Conservation (phyloP, 2,113 vertebrate species). For the Nyctibius bracteatus region DNA sequence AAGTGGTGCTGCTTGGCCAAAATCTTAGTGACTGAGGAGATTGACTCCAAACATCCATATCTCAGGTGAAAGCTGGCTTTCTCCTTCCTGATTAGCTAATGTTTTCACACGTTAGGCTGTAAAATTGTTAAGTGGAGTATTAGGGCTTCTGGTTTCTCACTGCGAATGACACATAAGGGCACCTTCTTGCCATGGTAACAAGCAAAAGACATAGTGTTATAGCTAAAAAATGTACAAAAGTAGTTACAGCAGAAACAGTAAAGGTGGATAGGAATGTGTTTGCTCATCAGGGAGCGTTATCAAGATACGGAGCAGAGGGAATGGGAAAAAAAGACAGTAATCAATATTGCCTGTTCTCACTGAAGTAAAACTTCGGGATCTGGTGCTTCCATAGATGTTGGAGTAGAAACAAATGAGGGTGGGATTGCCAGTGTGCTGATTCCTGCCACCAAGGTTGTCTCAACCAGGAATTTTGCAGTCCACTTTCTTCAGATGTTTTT, state of each 20-base stretch:
- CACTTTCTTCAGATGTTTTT: background rate
- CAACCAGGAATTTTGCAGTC: background rate
- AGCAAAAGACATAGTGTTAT: background rate
- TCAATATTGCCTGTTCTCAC: background rate
- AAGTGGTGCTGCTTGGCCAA: background rate
- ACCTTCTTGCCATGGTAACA: background rate
- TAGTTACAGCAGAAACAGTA: background rate
- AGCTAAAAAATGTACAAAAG: background rate
- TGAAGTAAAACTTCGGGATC: background rate
- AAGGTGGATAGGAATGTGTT: background rate
- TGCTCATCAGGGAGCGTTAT: background rate
- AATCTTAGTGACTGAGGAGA: background rate
- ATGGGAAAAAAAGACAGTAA: background rate
- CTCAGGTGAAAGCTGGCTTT: background rate
- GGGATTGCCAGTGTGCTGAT: background rate
- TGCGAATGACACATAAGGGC: background rate
- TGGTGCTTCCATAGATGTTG: background rate
- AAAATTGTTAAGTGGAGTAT: background rate
- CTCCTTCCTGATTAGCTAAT: background rate
- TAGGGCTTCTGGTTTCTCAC: background rate
- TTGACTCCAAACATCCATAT: background rate
- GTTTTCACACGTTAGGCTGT: background rate
- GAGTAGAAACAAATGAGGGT: background rate
- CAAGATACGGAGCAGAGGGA: accelerated
- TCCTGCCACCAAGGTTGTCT: background rate